Evolutionary conservation across 2,888 invertebrate species (phyloP), one percentile per base, ranked within the genome.

Genomic region (Clitarchus hookeri): DNA sequence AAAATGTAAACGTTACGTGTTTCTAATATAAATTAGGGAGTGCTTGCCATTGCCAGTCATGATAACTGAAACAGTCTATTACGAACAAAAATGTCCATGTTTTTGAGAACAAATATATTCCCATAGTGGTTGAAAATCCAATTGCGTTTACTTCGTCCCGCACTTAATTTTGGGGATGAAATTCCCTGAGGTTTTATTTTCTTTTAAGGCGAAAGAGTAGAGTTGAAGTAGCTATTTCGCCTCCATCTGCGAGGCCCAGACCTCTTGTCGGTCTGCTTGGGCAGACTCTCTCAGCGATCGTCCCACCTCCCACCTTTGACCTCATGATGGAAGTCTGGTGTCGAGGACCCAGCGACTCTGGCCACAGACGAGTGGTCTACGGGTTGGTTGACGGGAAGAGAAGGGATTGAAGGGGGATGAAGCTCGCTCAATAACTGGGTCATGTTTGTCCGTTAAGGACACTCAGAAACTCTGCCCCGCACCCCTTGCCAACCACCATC

Each of bases 371-470:
- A 48, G 48, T 8, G 48, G 48, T 36, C 4, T 36, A 36, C 1
- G 65, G 65, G n/a, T n/a, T 8, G 65, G 65, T n/a, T n/a, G n/a
- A n/a, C n/a, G n/a, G n/a, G n/a, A n/a, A n/a, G n/a, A 0, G 65
- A 65, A n/a, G 65, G 19, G 65, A 1, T 16, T 48, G 65, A 1
- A 19, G 65, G 65, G 65, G 65, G 65, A 65, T 53, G 53, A 0
- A 65, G 65, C 65, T 65, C 65, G 65, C 65, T 65, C 65, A 65
- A 65, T 65, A 65, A 65, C 65, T 23, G 65, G 65, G 65, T 65
- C 65, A 65, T 65, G 65, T 65, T 6, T 65, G 65, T 65, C 65
- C 65, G 65, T 65, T 11, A 65, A 65, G 65, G 65, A 65, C 65
- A 65, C 65, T 65, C 65, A n/a, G 65, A 65, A 65, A 65, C 65